Base-by-base conservation (phyloP, 1,140 invertebrate species). In the Drosophila ironensis region DNA sequence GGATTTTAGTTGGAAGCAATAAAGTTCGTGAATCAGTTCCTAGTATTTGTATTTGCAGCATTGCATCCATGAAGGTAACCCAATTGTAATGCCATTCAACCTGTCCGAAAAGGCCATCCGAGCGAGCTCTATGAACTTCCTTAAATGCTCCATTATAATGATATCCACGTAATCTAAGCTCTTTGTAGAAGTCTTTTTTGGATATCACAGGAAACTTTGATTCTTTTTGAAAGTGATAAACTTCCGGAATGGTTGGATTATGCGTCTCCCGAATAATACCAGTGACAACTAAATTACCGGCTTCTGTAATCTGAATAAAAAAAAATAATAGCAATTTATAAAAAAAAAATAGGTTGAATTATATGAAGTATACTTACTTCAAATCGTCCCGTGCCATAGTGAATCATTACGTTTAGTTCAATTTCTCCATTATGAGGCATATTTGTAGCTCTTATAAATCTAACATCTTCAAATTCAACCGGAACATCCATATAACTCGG, bases 21-120 rank as follows among this genome's bases (percentile, higher is more conserved):
- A 98, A 92, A 12, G 93, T 92, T 57, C 95, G 90, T 0, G 94
- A 94, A 67, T 96, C 95, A n/a, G 92, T 90, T 19, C 93, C 92
- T 0, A 98, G 77, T 38, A 98, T 94, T 63, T 95, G 93, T 61
- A 98, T 93, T 88, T 99, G 98, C 11, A 98, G 90, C 94, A 98
- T 95, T 11, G 95, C 97, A 89, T 99, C 98, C 92, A 98, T 93
- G 89, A 98, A 98, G 0, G 96, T 93, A 0, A 97, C 94, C 96
- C 96, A 99, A 88, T 98, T 97, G 72, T 94, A 88, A 9, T 90
- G 90, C 96, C 96, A 97, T 22, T 72, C 64, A 0, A 94, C 89
- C 14, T 87, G 88, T 14, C 93, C 94, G 89, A 52, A 90, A 38
- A 60, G 90, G 14, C 63, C 92, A 91, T 66, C 92, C 75, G 41